Conservation (phyloP, 2,113 vertebrate genomes). For the Tragelaphus imberbis region DNA sequence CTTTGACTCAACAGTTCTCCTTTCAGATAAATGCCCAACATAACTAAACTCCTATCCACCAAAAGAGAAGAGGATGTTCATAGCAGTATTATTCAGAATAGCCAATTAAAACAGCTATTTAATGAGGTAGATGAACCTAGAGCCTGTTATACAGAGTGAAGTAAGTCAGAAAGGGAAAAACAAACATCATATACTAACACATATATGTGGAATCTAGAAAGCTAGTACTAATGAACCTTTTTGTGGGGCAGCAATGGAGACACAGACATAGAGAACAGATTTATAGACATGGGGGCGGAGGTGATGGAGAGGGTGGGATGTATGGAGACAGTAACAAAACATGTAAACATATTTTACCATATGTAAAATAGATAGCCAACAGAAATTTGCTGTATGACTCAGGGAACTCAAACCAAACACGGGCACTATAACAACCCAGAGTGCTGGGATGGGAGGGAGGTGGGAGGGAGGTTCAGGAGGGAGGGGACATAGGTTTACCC, state of each 20-base stretch:
- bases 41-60: not conserved
- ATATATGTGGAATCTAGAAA: not conserved
- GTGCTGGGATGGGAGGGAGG: not conserved
- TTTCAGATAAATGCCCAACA: not conserved
- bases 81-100: not conserved
- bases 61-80: not conserved
- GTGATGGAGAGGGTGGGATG: not conserved
- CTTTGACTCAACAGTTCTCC: not conserved
- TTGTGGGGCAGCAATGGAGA: not conserved
- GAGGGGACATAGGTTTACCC: not conserved
- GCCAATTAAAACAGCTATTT: not conserved
- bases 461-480: not conserved
- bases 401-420: not conserved
- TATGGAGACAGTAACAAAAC: not conserved
- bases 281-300: not conserved
- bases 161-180: not conserved
- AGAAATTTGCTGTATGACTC: not conserved
- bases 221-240: not conserved
- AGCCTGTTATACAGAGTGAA: not conserved
- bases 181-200: not conserved
- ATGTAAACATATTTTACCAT: not conserved
- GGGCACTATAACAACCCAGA: not conserved
- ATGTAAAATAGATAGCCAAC: not conserved
- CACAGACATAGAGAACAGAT: not conserved
- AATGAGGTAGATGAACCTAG: not conserved